phyloP scores from a whole-genome alignment of 2,888 invertebrate species.

The Platypus cylindrus region DNA sequence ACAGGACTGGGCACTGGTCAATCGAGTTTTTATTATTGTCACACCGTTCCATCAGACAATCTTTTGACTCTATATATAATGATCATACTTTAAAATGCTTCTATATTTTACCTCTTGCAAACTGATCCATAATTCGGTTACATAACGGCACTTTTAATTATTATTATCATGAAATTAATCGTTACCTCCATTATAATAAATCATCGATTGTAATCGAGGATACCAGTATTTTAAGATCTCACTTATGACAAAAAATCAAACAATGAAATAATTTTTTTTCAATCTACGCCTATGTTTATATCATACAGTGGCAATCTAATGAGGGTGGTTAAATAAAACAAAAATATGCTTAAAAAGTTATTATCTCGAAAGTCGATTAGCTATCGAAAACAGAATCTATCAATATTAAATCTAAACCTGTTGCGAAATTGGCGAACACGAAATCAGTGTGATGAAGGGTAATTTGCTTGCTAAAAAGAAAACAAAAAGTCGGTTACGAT shows the following conservation, averaged over 20 bases:
- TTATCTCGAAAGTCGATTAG: slow-evolving; percentile 35
- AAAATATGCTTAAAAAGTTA: slow-evolving; percentile 29
- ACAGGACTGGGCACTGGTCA: slow-evolving; percentile 27
- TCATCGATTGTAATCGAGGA: no score
- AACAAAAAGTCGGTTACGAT: no score
- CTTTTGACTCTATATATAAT: background rate
- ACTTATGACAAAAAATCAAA: no score
- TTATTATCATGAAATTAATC: no score
- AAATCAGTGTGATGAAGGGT: slow-evolving; percentile 32
- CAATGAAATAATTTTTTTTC: no score
- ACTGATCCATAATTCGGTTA: no score
- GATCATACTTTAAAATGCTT: background rate
- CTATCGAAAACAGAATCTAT: slow-evolving; percentile 28
- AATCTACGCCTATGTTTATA: slow-evolving; percentile 5
- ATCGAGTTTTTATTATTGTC: slow-evolving; percentile 35
- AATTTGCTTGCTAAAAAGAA: slow-evolving; percentile 26
- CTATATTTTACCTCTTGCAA: background rate
- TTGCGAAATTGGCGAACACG: slow-evolving; percentile 35
- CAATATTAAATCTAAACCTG: slow-evolving; percentile 36
- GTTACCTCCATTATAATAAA: no score
- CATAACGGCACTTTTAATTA: no score
- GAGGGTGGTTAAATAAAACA: slow-evolving; percentile 35
- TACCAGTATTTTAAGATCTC: no score
- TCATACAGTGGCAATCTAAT: slow-evolving; percentile 24
- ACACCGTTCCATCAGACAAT: slow-evolving; percentile 19